Base-by-base conservation (phyloP, 2,113 vertebrate genomes). In the Thunnus thynnus region DNA sequence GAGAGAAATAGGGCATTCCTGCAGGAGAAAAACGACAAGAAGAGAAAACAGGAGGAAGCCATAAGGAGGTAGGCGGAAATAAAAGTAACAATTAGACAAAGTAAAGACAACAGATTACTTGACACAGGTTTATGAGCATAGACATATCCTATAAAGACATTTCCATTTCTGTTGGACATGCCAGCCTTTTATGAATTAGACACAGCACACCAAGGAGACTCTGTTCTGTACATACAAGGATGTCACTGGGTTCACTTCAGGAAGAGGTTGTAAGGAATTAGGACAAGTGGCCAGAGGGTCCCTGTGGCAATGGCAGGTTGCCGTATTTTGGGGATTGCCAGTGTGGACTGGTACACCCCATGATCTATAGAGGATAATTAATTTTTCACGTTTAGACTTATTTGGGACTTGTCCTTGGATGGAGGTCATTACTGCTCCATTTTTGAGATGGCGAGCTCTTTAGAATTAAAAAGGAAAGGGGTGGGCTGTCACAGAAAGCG, bases 21-120 rank as follows among this genome's bases (percentile, higher is more conserved):
- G 93, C 97, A 98, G 93, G 98, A 99, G 91, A 99, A 99, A 94
- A 97, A 96, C 76, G 97, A 99, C 91, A 99, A 99, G 92, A 97
- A 98, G 72, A 95, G 97, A 87, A 97, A 97, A 92, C 97, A 99
- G 95, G 97, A 98, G 92, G 97, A 98, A 96, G 97, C 97, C 93
- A 97, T 97, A 95, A 98, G 97, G 94, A 97, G 98, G 98, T 99
- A 96, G 91, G 88, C 61, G 18, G 60, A 51, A 78, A 44, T 11
- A 1, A 36, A 17, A 52, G 32, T 8, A 20, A 18, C 12, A 69
- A 41, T 41, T 41, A 41, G 36, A 9, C 8, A 55, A 56, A n/a
- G 5, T 1, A 52, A 61, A 76, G 48, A 71, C 52, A 22, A 47
- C 56, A 64, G 14, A 57, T 51, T 25, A 9, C 41, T 30, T 71